Conservation (phyloP, 1,140 invertebrate species). For the Pygmarrhopalites habei region DNA sequence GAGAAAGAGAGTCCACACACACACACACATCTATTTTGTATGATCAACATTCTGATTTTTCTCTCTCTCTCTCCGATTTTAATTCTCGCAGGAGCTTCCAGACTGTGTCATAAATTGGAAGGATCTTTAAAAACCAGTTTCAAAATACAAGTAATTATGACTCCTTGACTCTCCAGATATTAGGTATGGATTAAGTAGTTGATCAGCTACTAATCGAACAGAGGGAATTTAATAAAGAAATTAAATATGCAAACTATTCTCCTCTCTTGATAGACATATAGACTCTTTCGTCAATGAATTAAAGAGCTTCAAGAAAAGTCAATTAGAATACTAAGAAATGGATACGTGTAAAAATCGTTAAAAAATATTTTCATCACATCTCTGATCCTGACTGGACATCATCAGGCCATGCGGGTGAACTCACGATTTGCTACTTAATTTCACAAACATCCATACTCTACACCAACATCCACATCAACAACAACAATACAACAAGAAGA, state of each 20-base stretch:
- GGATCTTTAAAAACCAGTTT: background rate
- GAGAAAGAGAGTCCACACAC: background rate
- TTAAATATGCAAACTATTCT: background rate
- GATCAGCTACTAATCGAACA: background rate
- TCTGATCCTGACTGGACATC: background rate
- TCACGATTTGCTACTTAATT: background rate
- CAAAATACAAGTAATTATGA: background rate
- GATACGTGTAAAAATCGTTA: background rate
- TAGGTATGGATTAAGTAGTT: background rate
- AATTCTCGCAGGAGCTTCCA: background rate
- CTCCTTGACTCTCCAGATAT: background rate
- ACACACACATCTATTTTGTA: background rate
- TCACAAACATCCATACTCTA: background rate
- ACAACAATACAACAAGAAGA: background rate
- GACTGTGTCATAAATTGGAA: background rate
- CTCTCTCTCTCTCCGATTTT: background rate
- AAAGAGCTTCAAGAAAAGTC: too few relatives aligned
- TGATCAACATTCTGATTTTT: background rate
- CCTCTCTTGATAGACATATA: background rate
- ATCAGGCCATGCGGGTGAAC: background rate
- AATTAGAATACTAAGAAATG: background rate
- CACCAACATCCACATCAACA: background rate
- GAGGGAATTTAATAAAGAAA: background rate
- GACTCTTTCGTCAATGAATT: too few relatives aligned
- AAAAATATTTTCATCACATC: background rate